Percentiles rank a stretch among this genome's conserved stretches.
Evolutionary conservation across 1,140 invertebrate genomes (phyloP).

Genomic region (Orius laevigatus): DNA sequence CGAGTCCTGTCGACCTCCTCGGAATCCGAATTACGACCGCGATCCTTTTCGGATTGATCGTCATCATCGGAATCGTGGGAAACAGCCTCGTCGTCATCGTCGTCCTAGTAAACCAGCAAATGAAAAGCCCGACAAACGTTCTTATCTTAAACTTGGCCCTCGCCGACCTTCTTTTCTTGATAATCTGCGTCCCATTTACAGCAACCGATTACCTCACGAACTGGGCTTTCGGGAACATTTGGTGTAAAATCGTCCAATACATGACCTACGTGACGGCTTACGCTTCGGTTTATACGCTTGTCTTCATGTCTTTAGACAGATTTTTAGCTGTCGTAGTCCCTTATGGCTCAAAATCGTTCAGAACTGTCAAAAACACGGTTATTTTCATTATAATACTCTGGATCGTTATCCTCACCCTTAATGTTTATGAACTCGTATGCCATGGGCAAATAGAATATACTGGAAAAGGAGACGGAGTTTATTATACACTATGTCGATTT

Average conservation of each 20-base stretch:
- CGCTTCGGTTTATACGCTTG: slow-evolving; percentile 79
- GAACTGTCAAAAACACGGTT: too few species aligned
- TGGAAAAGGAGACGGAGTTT: too few species aligned
- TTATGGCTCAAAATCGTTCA: too few species aligned
- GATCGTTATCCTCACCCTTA: too few species aligned
- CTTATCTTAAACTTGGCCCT: slow-evolving; percentile 50
- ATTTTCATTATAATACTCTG: too few species aligned
- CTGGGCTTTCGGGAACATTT: slow-evolving; percentile 77
- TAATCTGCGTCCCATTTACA: slow-evolving; percentile 53
- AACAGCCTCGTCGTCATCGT: slow-evolving; percentile 35
- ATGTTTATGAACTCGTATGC: too few species aligned
- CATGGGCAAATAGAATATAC: too few species aligned
- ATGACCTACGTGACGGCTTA: slow-evolving; percentile 74
- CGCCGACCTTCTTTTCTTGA: slow-evolving; percentile 52
- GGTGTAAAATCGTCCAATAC: slow-evolving; percentile 75
- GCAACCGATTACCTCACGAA: not conserved
- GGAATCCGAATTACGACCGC: not conserved
- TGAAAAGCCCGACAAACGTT: slow-evolving; percentile 39
- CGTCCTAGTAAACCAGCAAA: slow-evolving; percentile 21
- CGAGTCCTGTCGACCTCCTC: too few species aligned
- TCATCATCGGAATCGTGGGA: slow-evolving; percentile 32
- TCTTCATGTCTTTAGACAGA: slow-evolving; percentile 84
- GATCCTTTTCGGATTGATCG: slow-evolving; percentile 23
- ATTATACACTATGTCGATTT: too few species aligned
- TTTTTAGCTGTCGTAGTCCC: slow-evolving; percentile 87